Evolutionary conservation across 2,888 invertebrate genomes (phyloP), one percentile per base, ranked within the genome.

Genomic region (Caenorhabditis angaria): DNA sequence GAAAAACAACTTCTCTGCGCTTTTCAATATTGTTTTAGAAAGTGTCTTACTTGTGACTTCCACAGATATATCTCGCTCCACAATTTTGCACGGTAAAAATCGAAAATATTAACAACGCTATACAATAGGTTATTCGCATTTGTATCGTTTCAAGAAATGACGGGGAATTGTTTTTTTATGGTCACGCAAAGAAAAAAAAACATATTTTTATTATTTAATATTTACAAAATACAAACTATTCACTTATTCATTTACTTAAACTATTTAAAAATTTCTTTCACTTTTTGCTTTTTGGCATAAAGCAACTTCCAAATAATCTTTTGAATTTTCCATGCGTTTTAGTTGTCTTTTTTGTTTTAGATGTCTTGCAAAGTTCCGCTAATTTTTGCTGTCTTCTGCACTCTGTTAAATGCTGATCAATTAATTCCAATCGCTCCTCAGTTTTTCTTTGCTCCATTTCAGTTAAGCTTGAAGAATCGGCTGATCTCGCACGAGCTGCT

Each of bases 371-470:
- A 25, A 83, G 66, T 47, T 83, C 78, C 35, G 70, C 60, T 61
- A 85, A 70, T 61, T 84, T 82, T 69, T 83, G 83, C 20, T 75
- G 74, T 20, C 83, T 66, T 28, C 83, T 76, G 53, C 84, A 81
- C 56, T 85, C 85, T 1, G 76, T 32, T 18, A 85, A 68, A 61
- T 84, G 80, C 55, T 85, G 82, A 58, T 85, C 84, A 64, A 85
- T 85, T 35, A 78, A 60, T 72, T 82, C 66, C 5, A 78, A 61
- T 24, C 76, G 54, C 27, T 69, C 65, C 10, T 56, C 27, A 1
- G 77, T 68, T 27, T 63, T 22, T 27, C 51, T 56, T 27, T 62
- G 65, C 24, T 80, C 77, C 12, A 65, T 55, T 22, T 66, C 64
- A 2, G 67, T 63, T 22, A 78, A 51, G 12, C 68, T 63, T 1